Evolutionary conservation across 2,888 invertebrate species (phyloP).

Genomic region (Tiliacea aurago): DNA sequence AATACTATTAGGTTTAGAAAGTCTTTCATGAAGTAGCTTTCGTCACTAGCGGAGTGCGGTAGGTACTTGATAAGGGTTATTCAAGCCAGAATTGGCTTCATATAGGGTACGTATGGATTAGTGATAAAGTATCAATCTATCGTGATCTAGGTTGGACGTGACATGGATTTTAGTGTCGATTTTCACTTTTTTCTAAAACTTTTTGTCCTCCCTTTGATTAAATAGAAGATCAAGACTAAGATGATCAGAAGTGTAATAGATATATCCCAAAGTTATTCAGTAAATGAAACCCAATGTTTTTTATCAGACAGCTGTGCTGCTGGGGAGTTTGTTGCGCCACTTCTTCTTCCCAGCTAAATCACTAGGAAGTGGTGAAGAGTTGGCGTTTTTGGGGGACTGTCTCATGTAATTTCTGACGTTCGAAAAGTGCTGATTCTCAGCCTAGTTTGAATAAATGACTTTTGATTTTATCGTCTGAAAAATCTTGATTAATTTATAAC

Average conservation of each 20-base stretch:
- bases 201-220: neutral
- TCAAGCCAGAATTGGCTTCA: constrained; percentile 14
- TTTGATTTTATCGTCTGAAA: neutral
- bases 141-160: constrained; percentile 32
- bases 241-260: neutral
- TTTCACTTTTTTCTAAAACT: neutral
- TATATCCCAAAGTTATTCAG: neutral
- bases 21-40: constrained; percentile 32
- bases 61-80: constrained; percentile 48
- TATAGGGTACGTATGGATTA: neutral
- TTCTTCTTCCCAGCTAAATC: too few species aligned
- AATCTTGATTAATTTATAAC: neutral
- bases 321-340: too few species aligned
- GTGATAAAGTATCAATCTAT: constrained; percentile 14
- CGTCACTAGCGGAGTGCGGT: constrained; percentile 24
- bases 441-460: too few species aligned
- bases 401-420: too few species aligned
- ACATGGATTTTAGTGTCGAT: neutral
- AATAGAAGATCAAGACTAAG: too few species aligned
- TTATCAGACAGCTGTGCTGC: too few species aligned
- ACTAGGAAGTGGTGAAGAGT: too few species aligned
- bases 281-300: too few species aligned
- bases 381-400: too few species aligned
- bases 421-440: too few species aligned
- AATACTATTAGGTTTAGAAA: constrained; percentile 58